Conservation (phyloP, 2,113 vertebrate species). For the Protomyctophum bolini region DNA sequence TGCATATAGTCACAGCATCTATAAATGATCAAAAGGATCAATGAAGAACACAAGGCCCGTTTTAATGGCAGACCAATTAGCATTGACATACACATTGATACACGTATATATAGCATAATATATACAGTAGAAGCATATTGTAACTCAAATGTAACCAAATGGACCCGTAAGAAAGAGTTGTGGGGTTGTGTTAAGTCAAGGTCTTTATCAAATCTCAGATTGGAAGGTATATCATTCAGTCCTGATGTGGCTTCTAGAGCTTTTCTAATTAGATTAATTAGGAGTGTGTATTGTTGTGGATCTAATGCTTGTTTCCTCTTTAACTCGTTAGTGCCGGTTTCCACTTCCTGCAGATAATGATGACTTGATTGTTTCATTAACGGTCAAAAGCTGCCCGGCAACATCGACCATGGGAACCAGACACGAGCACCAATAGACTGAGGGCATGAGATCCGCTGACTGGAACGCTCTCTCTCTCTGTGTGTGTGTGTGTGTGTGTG, state of each 20-base stretch:
- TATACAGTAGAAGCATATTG: too few relatives aligned
- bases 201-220: too few relatives aligned
- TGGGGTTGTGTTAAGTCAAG: too few relatives aligned
- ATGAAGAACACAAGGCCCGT: too few relatives aligned
- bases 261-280: constrained; percentile 21
- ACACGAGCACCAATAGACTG: constrained; percentile 28
- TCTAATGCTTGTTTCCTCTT: constrained; percentile 43
- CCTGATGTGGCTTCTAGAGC: constrained; percentile 3
- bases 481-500: background rate
- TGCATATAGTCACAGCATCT: too few relatives aligned
- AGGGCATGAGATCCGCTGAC: constrained; percentile 52
- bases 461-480: background rate
- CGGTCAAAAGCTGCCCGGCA: constrained; percentile 39
- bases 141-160: too few relatives aligned
- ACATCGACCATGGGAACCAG: constrained; percentile 59
- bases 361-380: constrained; percentile 68
- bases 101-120: too few relatives aligned
- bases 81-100: too few relatives aligned
- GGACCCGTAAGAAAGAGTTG: too few relatives aligned
- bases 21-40: too few relatives aligned
- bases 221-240: background rate
- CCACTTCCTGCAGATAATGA: constrained; percentile 51
- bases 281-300: constrained; percentile 43
- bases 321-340: constrained; percentile 43
- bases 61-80: too few relatives aligned